Evolutionary conservation across 2,113 vertebrate species (phyloP).

Genomic region (Empidonax traillii): DNA sequence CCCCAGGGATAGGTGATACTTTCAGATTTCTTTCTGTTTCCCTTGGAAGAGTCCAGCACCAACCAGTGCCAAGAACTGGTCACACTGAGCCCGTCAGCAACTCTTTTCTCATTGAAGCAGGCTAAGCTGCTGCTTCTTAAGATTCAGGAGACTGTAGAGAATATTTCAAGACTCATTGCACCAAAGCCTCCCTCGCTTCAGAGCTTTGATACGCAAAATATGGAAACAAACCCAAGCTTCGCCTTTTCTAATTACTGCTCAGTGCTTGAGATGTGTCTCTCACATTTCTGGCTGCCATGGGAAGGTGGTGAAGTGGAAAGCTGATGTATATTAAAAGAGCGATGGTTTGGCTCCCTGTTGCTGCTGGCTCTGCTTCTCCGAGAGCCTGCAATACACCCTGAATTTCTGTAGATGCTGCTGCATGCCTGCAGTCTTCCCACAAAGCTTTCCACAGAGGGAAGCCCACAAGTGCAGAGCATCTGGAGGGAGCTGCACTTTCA

Average conservation of each 20-base stretch:
- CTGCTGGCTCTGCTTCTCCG: slow-evolving; percentile 13
- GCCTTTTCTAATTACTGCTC: slow-evolving; percentile 64
- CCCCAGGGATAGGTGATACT: not conserved
- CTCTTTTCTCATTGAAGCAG: not conserved
- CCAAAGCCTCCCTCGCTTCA: slow-evolving; percentile 29
- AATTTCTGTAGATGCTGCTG: slow-evolving; percentile 71
- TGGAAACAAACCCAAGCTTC: slow-evolving; percentile 24
- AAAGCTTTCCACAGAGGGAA: not conserved
- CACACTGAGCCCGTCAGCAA: not conserved
- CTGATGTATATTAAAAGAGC: slow-evolving; percentile 50
- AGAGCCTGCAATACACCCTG: slow-evolving; percentile 51
- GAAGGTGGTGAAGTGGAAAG: slow-evolving; percentile 66
- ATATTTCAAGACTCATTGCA: slow-evolving; percentile 44
- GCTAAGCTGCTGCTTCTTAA: slow-evolving; percentile 3
- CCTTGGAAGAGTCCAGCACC: not conserved
- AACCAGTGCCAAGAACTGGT: not conserved
- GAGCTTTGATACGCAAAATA: slow-evolving; percentile 32
- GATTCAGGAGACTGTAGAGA: not conserved
- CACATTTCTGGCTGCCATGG: slow-evolving; percentile 58
- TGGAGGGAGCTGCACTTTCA: not conserved
- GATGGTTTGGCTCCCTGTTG: not conserved
- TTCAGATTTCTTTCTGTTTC: not conserved
- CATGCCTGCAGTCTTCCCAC: slow-evolving; percentile 36
- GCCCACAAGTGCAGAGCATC: not conserved
- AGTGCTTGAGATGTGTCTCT: slow-evolving; percentile 53